Conservation (phyloP, 1,140 invertebrate species). For the Mactra quadrangularis region DNA sequence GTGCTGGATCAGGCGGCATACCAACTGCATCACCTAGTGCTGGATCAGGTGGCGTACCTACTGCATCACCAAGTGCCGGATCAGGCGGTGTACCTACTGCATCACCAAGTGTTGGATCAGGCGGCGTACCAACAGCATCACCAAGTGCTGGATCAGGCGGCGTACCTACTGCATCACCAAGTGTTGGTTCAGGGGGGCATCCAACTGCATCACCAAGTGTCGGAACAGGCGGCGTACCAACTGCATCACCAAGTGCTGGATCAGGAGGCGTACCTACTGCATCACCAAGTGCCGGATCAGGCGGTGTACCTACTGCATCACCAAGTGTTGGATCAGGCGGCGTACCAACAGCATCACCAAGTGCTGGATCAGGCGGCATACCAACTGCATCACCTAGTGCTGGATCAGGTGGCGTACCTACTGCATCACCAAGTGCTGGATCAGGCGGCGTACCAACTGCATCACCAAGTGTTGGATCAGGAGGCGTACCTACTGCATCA, state of each 20-base stretch:
- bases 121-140: not conserved
- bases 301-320: too few species aligned
- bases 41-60: not conserved
- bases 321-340: too few species aligned
- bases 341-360: constrained; percentile 21
- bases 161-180: constrained; percentile 24
- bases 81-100: not conserved
- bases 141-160: not conserved
- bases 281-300: not conserved
- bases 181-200: not conserved
- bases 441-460: too few species aligned
- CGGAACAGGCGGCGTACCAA: constrained; percentile 21
- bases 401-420: too few species aligned
- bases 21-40: not conserved
- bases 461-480: too few species aligned
- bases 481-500: too few species aligned
- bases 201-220: constrained; percentile 30
- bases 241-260: constrained; percentile 18
- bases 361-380: constrained; percentile 4
- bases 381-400: too few species aligned
- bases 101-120: too few species aligned
- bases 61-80: constrained; percentile 9
- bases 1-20: not conserved
- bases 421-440: too few species aligned
- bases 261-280: constrained; percentile 13